phyloP scores from a whole-genome alignment of 2,888 invertebrate species.

The Chalcis sispes region DNA sequence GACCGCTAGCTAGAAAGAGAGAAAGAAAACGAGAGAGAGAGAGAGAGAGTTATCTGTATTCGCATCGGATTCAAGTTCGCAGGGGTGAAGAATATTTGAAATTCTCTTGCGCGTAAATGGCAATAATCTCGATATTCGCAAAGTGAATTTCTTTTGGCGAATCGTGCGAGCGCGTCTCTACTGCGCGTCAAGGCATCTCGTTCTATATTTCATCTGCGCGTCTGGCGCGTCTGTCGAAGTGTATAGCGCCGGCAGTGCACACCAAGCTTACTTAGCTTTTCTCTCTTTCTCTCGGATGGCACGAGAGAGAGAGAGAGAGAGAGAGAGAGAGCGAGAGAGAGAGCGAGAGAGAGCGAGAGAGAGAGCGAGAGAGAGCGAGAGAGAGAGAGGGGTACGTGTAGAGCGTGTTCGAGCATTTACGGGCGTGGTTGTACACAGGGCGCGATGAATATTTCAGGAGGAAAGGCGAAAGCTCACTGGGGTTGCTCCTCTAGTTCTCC shows the following conservation, averaged over 20 bases:
- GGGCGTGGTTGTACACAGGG: slow-evolving; percentile 70
- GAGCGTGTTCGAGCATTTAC: slow-evolving; percentile 70
- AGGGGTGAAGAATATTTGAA: slow-evolving; percentile 9
- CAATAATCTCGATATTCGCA: slow-evolving; percentile 54
- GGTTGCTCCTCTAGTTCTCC: not conserved
- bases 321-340: slow-evolving; percentile 7
- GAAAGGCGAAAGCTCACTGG: slow-evolving; percentile 57
- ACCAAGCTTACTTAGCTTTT: slow-evolving; percentile 5
- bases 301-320: not conserved
- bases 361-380: not conserved
- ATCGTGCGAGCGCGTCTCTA: slow-evolving; percentile 35
- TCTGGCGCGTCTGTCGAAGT: slow-evolving; percentile 52
- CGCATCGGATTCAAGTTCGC: not conserved
- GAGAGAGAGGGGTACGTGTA: slow-evolving; percentile 59
- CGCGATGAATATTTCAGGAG: slow-evolving; percentile 73
- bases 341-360: slow-evolving; percentile 8
- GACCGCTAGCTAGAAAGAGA: too few relatives aligned
- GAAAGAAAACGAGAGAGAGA: too few relatives aligned
- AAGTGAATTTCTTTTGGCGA: slow-evolving; percentile 52
- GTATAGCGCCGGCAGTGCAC: not conserved
- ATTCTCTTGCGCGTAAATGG: not conserved
- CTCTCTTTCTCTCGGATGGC: not conserved
- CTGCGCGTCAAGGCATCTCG: slow-evolving; percentile 37
- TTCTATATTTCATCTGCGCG: slow-evolving; percentile 51
- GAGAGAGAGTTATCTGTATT: not conserved